phyloP scores from a whole-genome alignment of 2,113 vertebrate genomes.

The Neolamprologus sp. region DNA sequence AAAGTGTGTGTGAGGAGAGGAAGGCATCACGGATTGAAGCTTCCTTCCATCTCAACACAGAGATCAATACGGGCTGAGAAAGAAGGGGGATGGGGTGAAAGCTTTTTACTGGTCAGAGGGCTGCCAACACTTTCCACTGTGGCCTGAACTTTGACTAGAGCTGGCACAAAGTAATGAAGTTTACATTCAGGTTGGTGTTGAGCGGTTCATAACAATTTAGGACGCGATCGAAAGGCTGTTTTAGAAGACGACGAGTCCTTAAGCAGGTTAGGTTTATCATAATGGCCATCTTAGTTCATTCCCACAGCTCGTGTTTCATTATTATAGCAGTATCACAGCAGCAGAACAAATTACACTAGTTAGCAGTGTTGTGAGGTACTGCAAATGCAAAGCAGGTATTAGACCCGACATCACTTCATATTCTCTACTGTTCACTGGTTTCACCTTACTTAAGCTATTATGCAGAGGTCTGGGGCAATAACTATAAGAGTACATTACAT shows the following conservation, averaged over 20 bases:
- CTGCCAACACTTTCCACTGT: background rate
- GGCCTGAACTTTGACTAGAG: background rate
- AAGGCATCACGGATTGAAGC: background rate
- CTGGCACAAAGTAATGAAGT: background rate
- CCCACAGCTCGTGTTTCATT: background rate
- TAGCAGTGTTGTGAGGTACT: background rate
- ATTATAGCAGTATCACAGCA: background rate
- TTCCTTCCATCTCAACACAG: constrained; percentile 1
- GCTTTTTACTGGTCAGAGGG: background rate
- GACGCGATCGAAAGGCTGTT: background rate
- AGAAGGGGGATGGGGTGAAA: background rate
- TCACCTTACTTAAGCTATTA: background rate
- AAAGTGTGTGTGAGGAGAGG: background rate
- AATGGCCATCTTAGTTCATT: background rate
- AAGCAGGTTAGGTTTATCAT: background rate
- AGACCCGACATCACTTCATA: background rate
- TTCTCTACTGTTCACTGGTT: background rate
- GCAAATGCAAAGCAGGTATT: background rate
- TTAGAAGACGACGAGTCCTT: background rate
- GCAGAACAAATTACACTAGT: background rate
- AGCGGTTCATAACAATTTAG: background rate
- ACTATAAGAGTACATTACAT: background rate
- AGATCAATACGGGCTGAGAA: constrained; percentile 14
- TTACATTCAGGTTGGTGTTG: background rate
- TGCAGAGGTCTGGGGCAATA: background rate